These are phyloP conservation scores for Hylomyscus alleni DNA, from an alignment of 2,797 vertebrate species.

Conservation along the genomic window DNA sequence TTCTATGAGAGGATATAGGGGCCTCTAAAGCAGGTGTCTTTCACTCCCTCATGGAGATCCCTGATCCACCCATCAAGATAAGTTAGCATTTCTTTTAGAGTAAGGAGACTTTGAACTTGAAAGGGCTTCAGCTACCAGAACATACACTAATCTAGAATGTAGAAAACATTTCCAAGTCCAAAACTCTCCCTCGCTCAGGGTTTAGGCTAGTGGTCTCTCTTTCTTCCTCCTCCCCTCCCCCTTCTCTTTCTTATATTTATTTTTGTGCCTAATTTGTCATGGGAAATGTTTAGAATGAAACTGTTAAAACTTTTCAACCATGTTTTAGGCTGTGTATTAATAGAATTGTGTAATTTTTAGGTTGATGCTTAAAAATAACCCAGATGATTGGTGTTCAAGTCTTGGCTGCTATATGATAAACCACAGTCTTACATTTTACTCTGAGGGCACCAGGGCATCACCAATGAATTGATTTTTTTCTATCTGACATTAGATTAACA, in stretches of 20 bases:
- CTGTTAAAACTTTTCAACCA: constrained; percentile 54
- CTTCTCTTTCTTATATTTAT: constrained; percentile 3
- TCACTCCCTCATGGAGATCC: not conserved
- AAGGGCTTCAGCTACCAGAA: not conserved
- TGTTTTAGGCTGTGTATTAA: constrained; percentile 30
- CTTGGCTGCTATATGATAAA: constrained; percentile 16
- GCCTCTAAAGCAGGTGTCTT: not conserved
- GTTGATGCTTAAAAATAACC: constrained; percentile 42
- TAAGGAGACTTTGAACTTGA: not conserved
- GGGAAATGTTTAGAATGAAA: constrained; percentile 59
- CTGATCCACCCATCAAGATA: not conserved
- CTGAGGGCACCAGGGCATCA: not conserved
- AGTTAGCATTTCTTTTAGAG: not conserved
- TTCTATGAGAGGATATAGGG: not conserved
- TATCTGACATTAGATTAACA: constrained; percentile 25
- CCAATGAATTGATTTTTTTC: constrained; percentile 65
- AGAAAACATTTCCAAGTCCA: not conserved
- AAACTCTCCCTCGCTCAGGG: not conserved
- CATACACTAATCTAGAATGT: not conserved
- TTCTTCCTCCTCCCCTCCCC: not conserved
- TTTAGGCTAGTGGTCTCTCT: not conserved
- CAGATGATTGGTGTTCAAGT: not conserved
- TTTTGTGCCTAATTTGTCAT: constrained; percentile 12
- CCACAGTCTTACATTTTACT: constrained; percentile 71
- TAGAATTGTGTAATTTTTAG: constrained; percentile 54